These are phyloP conservation scores for Smutsia temminckii DNA, from an alignment of 2,797 vertebrate species.

Conservation along the genomic window DNA sequence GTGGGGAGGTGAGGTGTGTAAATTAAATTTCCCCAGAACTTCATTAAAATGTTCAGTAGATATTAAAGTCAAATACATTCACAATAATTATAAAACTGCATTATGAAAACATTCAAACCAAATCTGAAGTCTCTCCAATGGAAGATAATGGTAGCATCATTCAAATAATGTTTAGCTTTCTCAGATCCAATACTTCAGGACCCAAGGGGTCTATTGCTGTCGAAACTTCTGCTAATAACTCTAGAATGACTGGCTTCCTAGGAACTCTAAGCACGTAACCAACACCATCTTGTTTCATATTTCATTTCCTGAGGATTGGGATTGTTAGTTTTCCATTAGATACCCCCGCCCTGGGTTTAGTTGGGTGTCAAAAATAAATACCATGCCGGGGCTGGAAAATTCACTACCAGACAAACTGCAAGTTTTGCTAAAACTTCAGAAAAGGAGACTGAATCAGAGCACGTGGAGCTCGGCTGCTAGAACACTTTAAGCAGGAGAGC, in stretches of 20 bases:
- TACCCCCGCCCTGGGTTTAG: not conserved
- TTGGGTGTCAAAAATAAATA: conserved; percentile 36
- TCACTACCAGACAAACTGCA: conserved; percentile 24
- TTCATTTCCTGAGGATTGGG: not conserved
- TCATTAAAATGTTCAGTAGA: not conserved
- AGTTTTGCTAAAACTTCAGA: conserved; percentile 27
- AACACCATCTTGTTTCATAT: conserved; percentile 47
- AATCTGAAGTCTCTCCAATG: conserved; percentile 1
- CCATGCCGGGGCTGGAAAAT: not conserved
- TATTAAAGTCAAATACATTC: conserved; percentile 6
- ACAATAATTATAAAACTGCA: not conserved
- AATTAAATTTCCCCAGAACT: not conserved
- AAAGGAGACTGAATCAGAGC: not conserved
- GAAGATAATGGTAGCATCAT: not conserved
- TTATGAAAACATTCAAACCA: not conserved
- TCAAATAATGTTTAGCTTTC: not conserved
- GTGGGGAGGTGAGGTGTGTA: not conserved
- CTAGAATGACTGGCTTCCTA: not conserved
- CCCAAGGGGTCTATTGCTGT: not conserved
- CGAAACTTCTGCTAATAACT: conserved; percentile 13
- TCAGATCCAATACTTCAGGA: not conserved
- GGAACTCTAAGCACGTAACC: not conserved
- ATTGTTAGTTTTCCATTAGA: not conserved
- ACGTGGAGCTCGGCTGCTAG: not conserved
- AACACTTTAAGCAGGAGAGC: not conserved